These are phyloP conservation scores for Gavia stellata DNA, from an alignment of 2,113 vertebrate genomes.

Conservation along the genomic window DNA sequence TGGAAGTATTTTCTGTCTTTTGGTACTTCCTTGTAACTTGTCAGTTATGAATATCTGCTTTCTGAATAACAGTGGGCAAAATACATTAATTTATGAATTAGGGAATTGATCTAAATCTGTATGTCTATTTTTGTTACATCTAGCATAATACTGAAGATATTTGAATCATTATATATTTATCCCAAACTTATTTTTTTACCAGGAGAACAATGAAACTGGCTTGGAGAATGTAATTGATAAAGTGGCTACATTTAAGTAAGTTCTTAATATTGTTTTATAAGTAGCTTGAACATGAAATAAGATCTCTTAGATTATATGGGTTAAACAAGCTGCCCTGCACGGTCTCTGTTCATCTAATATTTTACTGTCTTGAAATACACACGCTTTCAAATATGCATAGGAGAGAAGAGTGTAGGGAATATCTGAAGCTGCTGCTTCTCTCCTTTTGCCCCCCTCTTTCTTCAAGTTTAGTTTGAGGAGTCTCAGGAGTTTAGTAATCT, in stretches of 20 bases:
- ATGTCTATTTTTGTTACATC: not conserved
- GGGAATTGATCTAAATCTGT: not conserved
- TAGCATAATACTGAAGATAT: not conserved
- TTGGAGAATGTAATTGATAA: conserved; percentile 91
- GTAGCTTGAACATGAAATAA: not conserved
- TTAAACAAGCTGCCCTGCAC: not conserved
- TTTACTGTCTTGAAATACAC: not conserved
- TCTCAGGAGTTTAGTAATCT: not conserved
- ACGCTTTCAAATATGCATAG: not conserved
- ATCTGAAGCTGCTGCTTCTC: not conserved
- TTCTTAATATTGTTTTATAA: not conserved
- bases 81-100: not conserved
- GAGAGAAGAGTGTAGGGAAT: not conserved
- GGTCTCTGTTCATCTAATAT: not conserved
- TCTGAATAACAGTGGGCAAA: not conserved
- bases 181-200: conserved; percentile 33
- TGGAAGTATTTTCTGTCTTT: not conserved
- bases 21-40: not conserved
- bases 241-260: conserved; percentile 96
- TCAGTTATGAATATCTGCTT: not conserved
- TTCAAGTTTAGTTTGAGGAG: not conserved
- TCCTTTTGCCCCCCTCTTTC: not conserved
- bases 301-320: not conserved
- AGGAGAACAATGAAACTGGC: conserved; percentile 96
- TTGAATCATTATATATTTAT: conserved; percentile 20